phyloP scores from a whole-genome alignment of 37 sponge, comb jelly and placozoan species.

The Spongia lamella region DNA sequence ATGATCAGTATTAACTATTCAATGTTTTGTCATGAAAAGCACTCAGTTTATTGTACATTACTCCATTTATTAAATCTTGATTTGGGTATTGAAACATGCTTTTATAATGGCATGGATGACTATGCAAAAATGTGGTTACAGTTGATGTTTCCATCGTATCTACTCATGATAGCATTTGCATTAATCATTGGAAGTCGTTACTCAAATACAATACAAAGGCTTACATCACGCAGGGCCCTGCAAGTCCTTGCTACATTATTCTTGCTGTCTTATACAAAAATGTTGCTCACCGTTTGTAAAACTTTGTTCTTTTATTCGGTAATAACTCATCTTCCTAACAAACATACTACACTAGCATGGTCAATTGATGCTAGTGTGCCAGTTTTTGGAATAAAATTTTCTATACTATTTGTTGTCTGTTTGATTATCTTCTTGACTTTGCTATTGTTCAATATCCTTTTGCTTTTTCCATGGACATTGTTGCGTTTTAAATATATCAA shows the following conservation, averaged over 20 bases:
- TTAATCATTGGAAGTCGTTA: conserved; percentile 8
- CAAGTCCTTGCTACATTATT: conserved; percentile 25
- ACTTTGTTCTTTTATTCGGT: neutral
- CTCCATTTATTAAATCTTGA: neutral
- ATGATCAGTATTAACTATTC: neutral
- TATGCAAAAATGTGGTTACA: conserved; percentile 16
- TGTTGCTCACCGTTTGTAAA: conserved; percentile 1
- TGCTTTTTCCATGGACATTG: too few species aligned
- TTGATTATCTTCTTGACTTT: too few species aligned
- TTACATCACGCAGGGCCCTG: conserved; percentile 3
- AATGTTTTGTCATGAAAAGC: neutral
- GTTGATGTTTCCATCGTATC: conserved; percentile 14
- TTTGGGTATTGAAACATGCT: conserved; percentile 24
- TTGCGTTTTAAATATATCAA: too few species aligned
- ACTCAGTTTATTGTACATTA: too few species aligned
- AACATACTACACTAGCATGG: too few species aligned
- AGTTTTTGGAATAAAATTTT: too few species aligned
- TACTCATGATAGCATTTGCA: neutral
- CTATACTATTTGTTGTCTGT: too few species aligned
- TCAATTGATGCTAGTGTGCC: too few species aligned
- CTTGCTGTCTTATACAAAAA: conserved; percentile 20
- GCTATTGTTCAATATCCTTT: too few species aligned
- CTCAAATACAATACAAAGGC: neutral
- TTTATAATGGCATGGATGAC: conserved; percentile 33
- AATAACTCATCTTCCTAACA: too few species aligned